These are phyloP conservation scores for Nyctereutes procyonoides DNA, from an alignment of 2,113 vertebrate species.

Conservation along the genomic window DNA sequence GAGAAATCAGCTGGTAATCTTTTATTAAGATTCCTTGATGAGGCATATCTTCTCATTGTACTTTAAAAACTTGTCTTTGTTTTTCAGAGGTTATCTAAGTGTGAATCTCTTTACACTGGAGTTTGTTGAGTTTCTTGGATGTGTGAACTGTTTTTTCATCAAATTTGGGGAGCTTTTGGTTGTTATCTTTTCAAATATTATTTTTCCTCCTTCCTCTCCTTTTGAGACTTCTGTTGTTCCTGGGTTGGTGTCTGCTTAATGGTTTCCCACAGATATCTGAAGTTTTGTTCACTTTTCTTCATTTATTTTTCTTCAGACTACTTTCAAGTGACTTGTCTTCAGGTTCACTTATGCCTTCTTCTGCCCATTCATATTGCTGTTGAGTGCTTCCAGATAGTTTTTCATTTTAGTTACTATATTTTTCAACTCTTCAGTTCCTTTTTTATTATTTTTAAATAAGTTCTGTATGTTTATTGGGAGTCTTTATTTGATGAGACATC, in stretches of 20 bases:
- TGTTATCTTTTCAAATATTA: neutral
- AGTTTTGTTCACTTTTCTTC: neutral
- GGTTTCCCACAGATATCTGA: neutral
- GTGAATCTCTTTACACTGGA: neutral
- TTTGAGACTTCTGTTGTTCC: neutral
- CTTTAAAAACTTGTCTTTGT: neutral
- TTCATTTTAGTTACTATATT: conserved; percentile 16
- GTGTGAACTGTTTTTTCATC: neutral
- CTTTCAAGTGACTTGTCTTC: neutral
- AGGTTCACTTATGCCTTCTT: neutral
- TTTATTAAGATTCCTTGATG: neutral
- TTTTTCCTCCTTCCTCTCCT: neutral
- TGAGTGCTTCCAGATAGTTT: neutral
- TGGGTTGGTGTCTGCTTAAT: conserved; percentile 14
- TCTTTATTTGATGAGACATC: neutral
- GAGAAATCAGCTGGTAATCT: neutral
- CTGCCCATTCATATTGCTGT: neutral
- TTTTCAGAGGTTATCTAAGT: neutral
- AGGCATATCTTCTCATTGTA: neutral
- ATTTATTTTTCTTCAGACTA: conserved; percentile 1
- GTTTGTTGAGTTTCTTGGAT: conserved; percentile 17
- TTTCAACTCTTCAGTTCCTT: neutral
- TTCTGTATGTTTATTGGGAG: neutral
- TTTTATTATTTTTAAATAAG: neutral
- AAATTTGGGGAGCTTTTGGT: neutral